Evolutionary conservation across 2,797 vertebrate genomes (phyloP), one percentile per base, ranked within the genome.

Genomic region (Allenopithecus nigroviridis): DNA sequence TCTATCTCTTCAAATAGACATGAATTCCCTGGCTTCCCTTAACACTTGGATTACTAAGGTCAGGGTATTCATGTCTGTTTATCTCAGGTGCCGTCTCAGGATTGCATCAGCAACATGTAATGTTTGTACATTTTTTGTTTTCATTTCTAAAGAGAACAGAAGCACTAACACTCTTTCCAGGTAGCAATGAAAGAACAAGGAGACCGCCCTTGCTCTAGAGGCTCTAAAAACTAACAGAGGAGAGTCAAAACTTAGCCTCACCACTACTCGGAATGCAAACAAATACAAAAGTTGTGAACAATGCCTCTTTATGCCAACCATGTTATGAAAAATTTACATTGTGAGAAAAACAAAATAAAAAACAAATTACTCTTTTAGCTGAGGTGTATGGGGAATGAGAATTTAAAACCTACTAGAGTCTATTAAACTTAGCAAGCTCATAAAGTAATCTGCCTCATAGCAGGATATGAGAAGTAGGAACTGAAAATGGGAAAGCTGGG

Each of bases 131-230:
- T 87, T 46, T 93, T 68, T 57, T 64, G 46, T 95, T 92, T 90
- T 39, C 21, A 87, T 95, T 95, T 92, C 80, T 95, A 61, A 90
- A 53, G 74, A 81, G 61, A 95, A 84, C 9, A 36, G 36, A 89
- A 94, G 26, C 12, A 41, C 10, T 19, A 30, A 5, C 1, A 28
- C 14, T 39, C 36, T 21, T 79, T 78, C 36, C 43, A 81, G 28
- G 14, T 50, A 92, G 36, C 33, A 70, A 5, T 22, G 94, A 91
- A 21, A 68, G 50, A 33, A 76, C 2, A 21, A 95, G 68, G 30
- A 74, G 1, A 4, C 26, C 10, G 12, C 26, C 46, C 8, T 70
- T 94, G 7, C 22, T 74, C 30, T 89, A 64, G 61, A 28, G 8
- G 4, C n/a, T 94, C 12, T 91, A 84, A 87, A 92, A 76, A 28